A percentile compares a stretch with the other conserved stretches of the same genome.
These are phyloP conservation scores for Candidula unifasciata DNA, from an alignment of 2,888 invertebrate species.

Conservation along the genomic window DNA sequence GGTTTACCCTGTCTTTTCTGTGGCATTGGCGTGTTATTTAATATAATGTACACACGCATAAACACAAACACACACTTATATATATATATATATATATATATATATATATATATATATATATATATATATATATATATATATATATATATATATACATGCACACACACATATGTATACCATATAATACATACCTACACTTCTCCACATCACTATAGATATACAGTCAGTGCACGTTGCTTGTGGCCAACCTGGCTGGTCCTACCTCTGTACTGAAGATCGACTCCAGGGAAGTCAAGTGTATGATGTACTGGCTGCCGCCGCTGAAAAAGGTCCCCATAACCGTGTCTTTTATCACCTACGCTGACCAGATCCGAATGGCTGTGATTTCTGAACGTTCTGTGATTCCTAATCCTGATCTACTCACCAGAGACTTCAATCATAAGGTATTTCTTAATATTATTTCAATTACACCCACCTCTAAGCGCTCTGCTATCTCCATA, in stretches of 20 bases:
- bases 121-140: slow-evolving; percentile 2
- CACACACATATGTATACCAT: background rate
- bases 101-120: background rate
- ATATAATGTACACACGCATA: no score
- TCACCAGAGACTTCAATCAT: slow-evolving; percentile 75
- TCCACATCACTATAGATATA: slow-evolving; percentile 48
- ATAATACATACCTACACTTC: background rate
- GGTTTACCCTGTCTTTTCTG: no score
- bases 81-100: no score
- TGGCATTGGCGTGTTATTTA: no score
- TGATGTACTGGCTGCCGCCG: slow-evolving; percentile 79
- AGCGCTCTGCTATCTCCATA: slow-evolving; percentile 24
- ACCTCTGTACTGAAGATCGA: slow-evolving; percentile 78
- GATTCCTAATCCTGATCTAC: slow-evolving; percentile 75
- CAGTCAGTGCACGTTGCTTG: slow-evolving; percentile 72
- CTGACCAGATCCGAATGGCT: slow-evolving; percentile 80
- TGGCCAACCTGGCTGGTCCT: slow-evolving; percentile 80
- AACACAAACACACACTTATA: no score
- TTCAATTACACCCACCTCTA: slow-evolving; percentile 9
- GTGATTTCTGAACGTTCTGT: slow-evolving; percentile 79
- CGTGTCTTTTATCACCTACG: slow-evolving; percentile 80
- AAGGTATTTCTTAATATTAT: slow-evolving; percentile 69
- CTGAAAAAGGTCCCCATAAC: slow-evolving; percentile 79
- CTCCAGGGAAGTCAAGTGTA: slow-evolving; percentile 73
- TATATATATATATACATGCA: background rate